Evolutionary conservation across 2,113 vertebrate genomes (phyloP).

Genomic region (Platycercus adscitus): DNA sequence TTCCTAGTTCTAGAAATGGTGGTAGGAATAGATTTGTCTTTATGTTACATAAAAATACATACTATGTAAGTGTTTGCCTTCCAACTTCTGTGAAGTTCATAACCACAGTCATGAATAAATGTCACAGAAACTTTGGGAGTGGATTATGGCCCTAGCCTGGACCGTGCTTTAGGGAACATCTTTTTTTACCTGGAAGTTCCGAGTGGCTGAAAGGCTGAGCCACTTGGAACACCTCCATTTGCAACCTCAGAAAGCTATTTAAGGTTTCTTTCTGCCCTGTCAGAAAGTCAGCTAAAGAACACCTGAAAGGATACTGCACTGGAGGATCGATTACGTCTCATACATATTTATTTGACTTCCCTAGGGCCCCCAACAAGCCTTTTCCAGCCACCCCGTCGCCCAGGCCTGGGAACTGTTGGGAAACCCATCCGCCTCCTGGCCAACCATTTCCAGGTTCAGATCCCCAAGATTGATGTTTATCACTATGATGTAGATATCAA

Average conservation of each 20-base stretch:
- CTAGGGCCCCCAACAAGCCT: constrained; percentile 92
- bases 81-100: neutral
- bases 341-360: neutral
- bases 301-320: neutral
- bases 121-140: neutral
- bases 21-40: neutral
- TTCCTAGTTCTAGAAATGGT: neutral
- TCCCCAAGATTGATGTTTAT: constrained; percentile 99
- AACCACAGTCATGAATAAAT: neutral
- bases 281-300: neutral
- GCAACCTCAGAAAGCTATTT: neutral
- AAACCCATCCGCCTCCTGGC: constrained; percentile 97
- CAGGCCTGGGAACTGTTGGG: constrained; percentile 96
- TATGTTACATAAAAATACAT: neutral
- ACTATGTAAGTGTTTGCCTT: neutral
- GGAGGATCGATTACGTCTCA: neutral
- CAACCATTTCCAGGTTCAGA: constrained; percentile 99
- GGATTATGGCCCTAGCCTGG: neutral
- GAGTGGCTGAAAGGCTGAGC: neutral
- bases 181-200: neutral
- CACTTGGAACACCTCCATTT: neutral
- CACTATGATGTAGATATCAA: constrained; percentile 99
- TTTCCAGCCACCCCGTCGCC: constrained; percentile 96
- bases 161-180: neutral
- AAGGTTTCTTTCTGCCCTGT: neutral